These are phyloP conservation scores for Dasyornis broadbenti DNA, from an alignment of 2,113 vertebrate genomes.

Conservation along the genomic window DNA sequence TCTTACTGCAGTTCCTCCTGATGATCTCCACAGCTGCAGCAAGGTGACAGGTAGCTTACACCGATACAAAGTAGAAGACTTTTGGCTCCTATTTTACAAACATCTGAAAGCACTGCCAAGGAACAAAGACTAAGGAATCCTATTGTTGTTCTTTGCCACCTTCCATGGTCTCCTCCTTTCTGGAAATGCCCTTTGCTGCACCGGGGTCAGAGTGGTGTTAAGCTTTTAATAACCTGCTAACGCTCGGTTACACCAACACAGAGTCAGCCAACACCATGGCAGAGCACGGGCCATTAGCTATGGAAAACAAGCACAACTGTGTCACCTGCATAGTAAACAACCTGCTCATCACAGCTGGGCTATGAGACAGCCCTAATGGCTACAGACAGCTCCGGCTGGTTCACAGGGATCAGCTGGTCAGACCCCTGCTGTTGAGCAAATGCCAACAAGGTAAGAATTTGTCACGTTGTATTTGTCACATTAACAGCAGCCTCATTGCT, in stretches of 20 bases:
- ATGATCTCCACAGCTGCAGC: not conserved
- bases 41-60: not conserved
- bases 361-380: not conserved
- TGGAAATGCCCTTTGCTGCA: not conserved
- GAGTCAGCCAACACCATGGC: not conserved
- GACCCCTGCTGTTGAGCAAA: not conserved
- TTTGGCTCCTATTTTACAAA: not conserved
- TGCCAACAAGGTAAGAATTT: not conserved
- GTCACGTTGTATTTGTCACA: not conserved
- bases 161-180: not conserved
- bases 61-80: not conserved
- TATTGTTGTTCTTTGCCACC: not conserved
- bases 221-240: not conserved
- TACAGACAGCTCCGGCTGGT: not conserved
- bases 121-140: not conserved
- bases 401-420: not conserved
- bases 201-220: not conserved
- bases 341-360: not conserved
- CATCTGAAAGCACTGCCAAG: not conserved
- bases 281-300: not conserved
- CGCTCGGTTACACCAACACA: accelerated
- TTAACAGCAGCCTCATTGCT: not conserved
- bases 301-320: not conserved
- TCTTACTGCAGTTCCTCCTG: not conserved
- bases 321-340: not conserved